Conservation (phyloP, 2,888 invertebrate species). For the Steinernema carpocapsae region DNA sequence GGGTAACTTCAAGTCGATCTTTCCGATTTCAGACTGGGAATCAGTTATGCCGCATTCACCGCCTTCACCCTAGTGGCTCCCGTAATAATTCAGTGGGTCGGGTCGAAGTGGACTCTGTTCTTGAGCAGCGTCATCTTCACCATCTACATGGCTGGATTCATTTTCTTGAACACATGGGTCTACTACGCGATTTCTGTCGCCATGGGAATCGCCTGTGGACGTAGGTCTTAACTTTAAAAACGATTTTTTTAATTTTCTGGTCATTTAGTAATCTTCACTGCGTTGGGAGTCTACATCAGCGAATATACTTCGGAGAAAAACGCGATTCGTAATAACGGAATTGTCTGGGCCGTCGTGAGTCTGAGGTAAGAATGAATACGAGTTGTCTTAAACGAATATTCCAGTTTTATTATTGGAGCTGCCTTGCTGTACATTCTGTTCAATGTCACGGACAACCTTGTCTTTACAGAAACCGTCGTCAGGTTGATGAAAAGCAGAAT, state of each 20-base stretch:
- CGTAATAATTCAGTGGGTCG: neutral
- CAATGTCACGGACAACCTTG: slow-evolving; percentile 6
- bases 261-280: slow-evolving; percentile 11
- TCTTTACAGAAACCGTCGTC: slow-evolving; percentile 20
- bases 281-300: slow-evolving; percentile 24
- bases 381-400: neutral
- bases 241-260: neutral
- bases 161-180: neutral
- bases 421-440: neutral
- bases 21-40: neutral
- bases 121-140: slow-evolving; percentile 21
- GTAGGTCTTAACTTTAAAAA: slow-evolving; percentile 31
- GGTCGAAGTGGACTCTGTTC: slow-evolving; percentile 8
- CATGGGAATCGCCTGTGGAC: slow-evolving; percentile 8
- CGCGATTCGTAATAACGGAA: slow-evolving; percentile 10
- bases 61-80: neutral
- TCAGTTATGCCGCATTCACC: slow-evolving; percentile 15
- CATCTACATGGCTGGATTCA: slow-evolving; percentile 14
- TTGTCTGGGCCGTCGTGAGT: slow-evolving; percentile 14
- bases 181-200: slow-evolving; percentile 11
- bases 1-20: no score
- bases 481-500: neutral
- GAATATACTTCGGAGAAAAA: slow-evolving; percentile 12
- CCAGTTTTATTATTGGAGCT: slow-evolving; percentile 18
- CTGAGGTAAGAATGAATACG: neutral